A percentile compares a stretch with the other conserved stretches of the same genome.
Evolutionary conservation across 2,888 invertebrate genomes (phyloP).

Genomic region (Antheraea assamensis): DNA sequence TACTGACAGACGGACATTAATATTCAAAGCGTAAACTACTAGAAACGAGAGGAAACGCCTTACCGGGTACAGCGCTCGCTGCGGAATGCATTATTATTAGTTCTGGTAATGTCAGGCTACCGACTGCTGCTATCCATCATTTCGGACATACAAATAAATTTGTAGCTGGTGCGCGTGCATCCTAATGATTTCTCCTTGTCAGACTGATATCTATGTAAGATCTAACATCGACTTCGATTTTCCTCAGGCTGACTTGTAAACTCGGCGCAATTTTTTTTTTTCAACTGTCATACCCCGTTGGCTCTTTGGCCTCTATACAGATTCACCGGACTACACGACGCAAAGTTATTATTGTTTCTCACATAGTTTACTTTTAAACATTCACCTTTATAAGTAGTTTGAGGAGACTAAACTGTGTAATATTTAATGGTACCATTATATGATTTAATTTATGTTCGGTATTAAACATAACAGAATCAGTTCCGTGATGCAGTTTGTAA

Average conservation of each 20-base stretch:
- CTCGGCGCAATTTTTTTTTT: no score
- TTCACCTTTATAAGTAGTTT: no score
- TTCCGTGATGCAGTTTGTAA: background rate
- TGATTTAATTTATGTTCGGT: background rate
- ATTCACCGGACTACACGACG: no score
- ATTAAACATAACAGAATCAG: background rate
- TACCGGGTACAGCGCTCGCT: constrained; percentile 34
- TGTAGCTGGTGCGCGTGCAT: constrained; percentile 3
- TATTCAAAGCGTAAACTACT: constrained; percentile 46
- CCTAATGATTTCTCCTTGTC: background rate
- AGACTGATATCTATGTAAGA: background rate
- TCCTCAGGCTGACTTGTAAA: background rate
- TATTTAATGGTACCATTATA: background rate
- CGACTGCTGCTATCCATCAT: constrained; percentile 15
- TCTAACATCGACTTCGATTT: background rate
- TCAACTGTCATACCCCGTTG: no score
- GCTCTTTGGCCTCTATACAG: no score
- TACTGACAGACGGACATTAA: constrained; percentile 44
- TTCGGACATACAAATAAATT: constrained; percentile 11
- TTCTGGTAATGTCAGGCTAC: constrained; percentile 26
- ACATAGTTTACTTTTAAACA: no score
- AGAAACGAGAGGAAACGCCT: constrained; percentile 45
- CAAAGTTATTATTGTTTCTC: no score
- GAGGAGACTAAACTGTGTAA: background rate
- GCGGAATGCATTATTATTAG: constrained; percentile 47